Conservation (phyloP, 2,797 vertebrate genomes). For the Paramormyrops hopkinsi region DNA sequence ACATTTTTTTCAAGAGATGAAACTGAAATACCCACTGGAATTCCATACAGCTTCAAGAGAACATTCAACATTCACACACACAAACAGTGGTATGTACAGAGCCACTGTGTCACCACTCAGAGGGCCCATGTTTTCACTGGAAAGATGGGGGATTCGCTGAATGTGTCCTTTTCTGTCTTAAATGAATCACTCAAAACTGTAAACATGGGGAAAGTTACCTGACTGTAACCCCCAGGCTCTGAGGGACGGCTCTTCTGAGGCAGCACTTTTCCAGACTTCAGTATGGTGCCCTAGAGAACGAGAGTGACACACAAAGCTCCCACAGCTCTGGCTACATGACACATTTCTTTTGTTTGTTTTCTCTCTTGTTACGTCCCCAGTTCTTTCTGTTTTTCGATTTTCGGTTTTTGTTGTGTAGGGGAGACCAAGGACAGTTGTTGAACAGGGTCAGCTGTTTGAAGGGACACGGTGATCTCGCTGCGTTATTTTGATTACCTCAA, state of each 20-base stretch:
- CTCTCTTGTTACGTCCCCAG: not conserved
- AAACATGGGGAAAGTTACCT: not conserved
- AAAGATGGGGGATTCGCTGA: not conserved
- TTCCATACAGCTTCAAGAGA: not conserved
- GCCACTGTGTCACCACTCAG: not conserved
- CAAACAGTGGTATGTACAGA: not conserved
- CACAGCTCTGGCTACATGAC: not conserved
- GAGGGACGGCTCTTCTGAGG: not conserved
- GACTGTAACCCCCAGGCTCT: not conserved
- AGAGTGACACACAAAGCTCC: not conserved
- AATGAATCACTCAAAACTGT: not conserved
- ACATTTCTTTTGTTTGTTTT: not conserved
- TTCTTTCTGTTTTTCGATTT: not conserved
- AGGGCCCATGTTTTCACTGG: not conserved
- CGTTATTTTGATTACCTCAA: not conserved
- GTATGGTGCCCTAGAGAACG: not conserved
- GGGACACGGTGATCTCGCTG: not conserved
- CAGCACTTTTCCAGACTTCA: not conserved
- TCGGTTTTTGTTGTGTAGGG: not conserved
- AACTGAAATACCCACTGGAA: not conserved
- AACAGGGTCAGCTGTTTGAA: not conserved
- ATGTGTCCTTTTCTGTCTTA: not conserved
- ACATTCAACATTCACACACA: not conserved
- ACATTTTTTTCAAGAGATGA: not conserved
- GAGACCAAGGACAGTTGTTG: not conserved